Base-by-base conservation (phyloP, 2,797 vertebrate genomes). In the Avahi laniger region DNA sequence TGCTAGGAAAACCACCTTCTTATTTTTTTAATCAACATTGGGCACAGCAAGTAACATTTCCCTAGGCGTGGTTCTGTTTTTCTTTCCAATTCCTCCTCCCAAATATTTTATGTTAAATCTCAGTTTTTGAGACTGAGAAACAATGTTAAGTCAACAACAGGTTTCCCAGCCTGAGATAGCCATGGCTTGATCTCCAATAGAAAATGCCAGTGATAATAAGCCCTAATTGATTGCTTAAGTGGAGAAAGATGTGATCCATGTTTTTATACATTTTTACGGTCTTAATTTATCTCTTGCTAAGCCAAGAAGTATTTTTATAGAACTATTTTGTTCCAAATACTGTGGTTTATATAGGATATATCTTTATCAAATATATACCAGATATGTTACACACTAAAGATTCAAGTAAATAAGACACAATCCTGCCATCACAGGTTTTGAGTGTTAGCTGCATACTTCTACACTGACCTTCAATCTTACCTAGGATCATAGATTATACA, bases 1-100 rank as follows among this genome's bases (percentile, higher is more conserved):
- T 70, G 38, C 48, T 83, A 92, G 79, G 41, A 81, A 95, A 97
- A 96, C 70, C 4, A 87, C 33, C 92, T n/a, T 20, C 84, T n/a
- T 76, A 18, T 94, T 92, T 95, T 83, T 98, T 97, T 97, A 82
- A 76, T 76, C n/a, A 80, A 86, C 43, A 83, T 12, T 95, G 95
- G 65, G 95, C 89, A 95, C 57, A 92, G 85, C 48, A 92, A 94
- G 84, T 97, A 97, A 95, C 67, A 84, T 85, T 88, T 92, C 85
- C 57, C 93, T 83, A 83, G 79, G 65, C 14, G n/a, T 33, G 22
- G 9, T 88, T 96, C 94, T 88, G n/a, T 73, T 97, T 96, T 89
- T 85, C 57, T n/a, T 97, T 85, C 33, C 33, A 86, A 80, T 93
- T 83, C 61, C 28, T 97, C 65, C 63, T 90, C 30, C 48, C 38